Evolutionary conservation across 1,140 invertebrate species (phyloP).

Genomic region (Bombus turneri): DNA sequence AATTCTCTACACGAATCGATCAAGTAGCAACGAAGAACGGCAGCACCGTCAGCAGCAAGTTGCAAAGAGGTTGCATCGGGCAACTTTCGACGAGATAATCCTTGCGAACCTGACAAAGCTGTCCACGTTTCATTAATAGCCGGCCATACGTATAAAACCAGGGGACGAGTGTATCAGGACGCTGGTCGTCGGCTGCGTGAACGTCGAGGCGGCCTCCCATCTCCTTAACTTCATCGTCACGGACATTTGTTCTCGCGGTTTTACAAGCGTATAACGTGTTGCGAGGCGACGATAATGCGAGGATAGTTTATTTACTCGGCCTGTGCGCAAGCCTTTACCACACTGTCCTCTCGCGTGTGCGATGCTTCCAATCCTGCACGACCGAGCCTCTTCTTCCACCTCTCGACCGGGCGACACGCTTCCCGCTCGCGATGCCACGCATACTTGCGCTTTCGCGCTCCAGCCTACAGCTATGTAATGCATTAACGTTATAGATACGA

Average conservation of each 20-base stretch:
- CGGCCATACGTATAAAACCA: conserved; percentile 62
- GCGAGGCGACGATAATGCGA: conserved; percentile 68
- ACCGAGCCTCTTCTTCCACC: not conserved
- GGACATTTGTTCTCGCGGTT: conserved; percentile 71
- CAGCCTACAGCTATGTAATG: conserved; percentile 61
- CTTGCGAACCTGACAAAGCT: conserved; percentile 65
- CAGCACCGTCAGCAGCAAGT: conserved; percentile 47
- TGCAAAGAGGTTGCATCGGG: conserved; percentile 38
- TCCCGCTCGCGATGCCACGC: conserved; percentile 26
- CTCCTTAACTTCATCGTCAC: conserved; percentile 53
- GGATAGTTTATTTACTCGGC: conserved; percentile 69
- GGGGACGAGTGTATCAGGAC: conserved; percentile 49
- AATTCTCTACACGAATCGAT: not conserved
- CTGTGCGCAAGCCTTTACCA: conserved; percentile 5
- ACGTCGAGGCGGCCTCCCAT: conserved; percentile 5
- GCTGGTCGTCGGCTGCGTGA: not conserved
- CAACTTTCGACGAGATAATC: conserved; percentile 70
- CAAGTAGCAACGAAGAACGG: conserved; percentile 31
- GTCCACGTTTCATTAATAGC: conserved; percentile 70
- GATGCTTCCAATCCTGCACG: conserved; percentile 16
- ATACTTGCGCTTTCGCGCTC: conserved; percentile 53
- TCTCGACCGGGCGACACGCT: not conserved
- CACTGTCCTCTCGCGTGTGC: conserved; percentile 17
- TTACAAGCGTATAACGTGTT: conserved; percentile 65
- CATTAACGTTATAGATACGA: conserved; percentile 76